Evolutionary conservation across 2,888 invertebrate species (phyloP), one percentile per base, ranked within the genome.

Genomic region (Aproaerema taeniolella): DNA sequence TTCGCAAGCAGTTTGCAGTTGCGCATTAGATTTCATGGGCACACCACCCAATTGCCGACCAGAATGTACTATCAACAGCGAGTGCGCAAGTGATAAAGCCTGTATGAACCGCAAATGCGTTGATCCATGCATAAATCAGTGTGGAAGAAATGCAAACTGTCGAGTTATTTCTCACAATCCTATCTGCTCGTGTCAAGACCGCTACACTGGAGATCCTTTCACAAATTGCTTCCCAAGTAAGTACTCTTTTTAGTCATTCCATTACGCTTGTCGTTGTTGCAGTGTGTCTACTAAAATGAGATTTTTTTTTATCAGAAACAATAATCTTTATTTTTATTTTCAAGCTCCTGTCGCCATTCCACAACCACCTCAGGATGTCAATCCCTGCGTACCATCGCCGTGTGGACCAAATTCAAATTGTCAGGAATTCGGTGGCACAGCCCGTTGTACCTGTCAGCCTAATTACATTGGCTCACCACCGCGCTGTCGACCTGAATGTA

Each of bases 111-210:
- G 91, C 46, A 93, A 92, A 76, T 95, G 95, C 63, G 87, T 89
- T 35, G 91, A 95, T 75, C 95, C 95, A 7, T 95, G 95, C 54
- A 88, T 89, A 2, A 93, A 93, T 34, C 90, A 92, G 30, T 96
- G 96, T 59, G 95, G 93, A 11, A 89, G 91, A 50, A 92, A 92
- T 59, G 92, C 95, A 7, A 88, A 90, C 39, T 96, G 96, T 54
- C 91, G 91, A 69, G 94, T 95, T 13, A 90, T 93, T 45, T 92
- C 93, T 56, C 95, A 96, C 61, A 93, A 93, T 63, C 95, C 95
- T 1, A 90, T 94, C 49, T 95, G 95, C 65, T 91, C 91, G 12
- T 95, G 95, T 64, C 89, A 90, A 46, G 75, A 89, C 10, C 89
- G 91, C 37, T 91, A 88, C 56, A 92, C 92, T 9, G 95, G 95